These are phyloP conservation scores for Spinus pinus DNA, from an alignment of 2,797 vertebrate species.

Conservation along the genomic window DNA sequence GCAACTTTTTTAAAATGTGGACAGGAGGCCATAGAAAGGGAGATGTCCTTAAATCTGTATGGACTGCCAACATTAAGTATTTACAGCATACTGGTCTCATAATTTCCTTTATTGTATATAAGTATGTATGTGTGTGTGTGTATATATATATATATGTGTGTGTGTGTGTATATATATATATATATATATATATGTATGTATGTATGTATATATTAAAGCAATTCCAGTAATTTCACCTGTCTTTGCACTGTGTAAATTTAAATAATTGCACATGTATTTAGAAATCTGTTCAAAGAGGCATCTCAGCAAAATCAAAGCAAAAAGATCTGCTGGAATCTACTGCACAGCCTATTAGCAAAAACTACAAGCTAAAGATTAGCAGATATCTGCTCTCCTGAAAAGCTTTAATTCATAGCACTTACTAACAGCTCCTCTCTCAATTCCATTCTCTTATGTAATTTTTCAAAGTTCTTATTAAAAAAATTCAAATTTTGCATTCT, in stretches of 20 bases:
- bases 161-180: no score
- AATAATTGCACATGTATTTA: neutral
- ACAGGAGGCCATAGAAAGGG: neutral
- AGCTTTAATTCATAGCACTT: neutral
- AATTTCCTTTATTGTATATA: neutral
- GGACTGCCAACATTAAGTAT: neutral
- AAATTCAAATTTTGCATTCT: neutral
- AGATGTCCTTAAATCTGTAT: neutral
- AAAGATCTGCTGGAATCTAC: neutral
- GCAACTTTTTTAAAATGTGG: neutral
- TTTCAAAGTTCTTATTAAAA: neutral
- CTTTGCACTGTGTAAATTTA: neutral
- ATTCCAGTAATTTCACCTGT: neutral
- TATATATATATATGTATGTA: no score
- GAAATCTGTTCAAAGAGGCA: neutral
- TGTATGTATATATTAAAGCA: neutral
- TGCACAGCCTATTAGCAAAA: neutral
- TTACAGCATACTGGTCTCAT: neutral
- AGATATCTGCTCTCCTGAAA: neutral
- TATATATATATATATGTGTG: no score
- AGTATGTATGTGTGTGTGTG: no score
- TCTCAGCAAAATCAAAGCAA: neutral
- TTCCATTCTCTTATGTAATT: neutral
- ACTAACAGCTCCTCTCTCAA: neutral
- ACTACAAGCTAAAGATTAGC: neutral